These are phyloP conservation scores for Tachystola acroxantha DNA, from an alignment of 2,888 invertebrate species.

Conservation along the genomic window DNA sequence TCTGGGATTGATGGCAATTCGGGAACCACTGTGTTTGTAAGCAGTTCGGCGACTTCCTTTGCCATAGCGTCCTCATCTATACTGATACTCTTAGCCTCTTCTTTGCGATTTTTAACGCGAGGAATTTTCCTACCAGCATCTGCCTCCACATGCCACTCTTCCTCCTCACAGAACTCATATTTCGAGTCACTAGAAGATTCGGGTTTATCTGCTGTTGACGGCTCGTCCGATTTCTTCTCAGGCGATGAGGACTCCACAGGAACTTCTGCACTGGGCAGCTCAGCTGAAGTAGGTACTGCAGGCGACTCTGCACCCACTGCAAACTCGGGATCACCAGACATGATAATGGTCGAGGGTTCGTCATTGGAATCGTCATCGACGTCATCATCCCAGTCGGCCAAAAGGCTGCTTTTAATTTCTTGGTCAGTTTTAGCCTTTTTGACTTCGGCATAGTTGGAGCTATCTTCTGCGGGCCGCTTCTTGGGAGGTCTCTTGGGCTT, in stretches of 20 bases:
- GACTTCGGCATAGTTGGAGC: conserved; percentile 34
- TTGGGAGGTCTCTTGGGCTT: conserved; percentile 54
- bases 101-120: conserved; percentile 71
- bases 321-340: conserved; percentile 51
- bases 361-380: conserved; percentile 65
- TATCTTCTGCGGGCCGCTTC: conserved; percentile 60
- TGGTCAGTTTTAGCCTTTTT: conserved; percentile 78
- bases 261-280: conserved; percentile 42
- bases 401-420: conserved; percentile 82
- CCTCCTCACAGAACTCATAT: conserved; percentile 89
- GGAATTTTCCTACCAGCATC: conserved; percentile 82
- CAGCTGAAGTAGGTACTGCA: conserved; percentile 55
- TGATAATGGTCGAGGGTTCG: conserved; percentile 40
- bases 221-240: conserved; percentile 41
- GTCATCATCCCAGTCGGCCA: conserved; percentile 89
- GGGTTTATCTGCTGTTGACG: conserved; percentile 47
- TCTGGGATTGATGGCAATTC: conserved; percentile 75
- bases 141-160: conserved; percentile 77
- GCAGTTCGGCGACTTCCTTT: conserved; percentile 78
- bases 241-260: conserved; percentile 32
- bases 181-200: conserved; percentile 79
- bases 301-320: conserved; percentile 55
- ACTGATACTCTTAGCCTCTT: conserved; percentile 58
- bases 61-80: conserved; percentile 69
- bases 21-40: conserved; percentile 79